Percentiles rank a stretch among this genome's conserved stretches.
These are phyloP conservation scores for Engystomops pustulosus DNA, from an alignment of 2,113 vertebrate genomes.

Conservation along the genomic window DNA sequence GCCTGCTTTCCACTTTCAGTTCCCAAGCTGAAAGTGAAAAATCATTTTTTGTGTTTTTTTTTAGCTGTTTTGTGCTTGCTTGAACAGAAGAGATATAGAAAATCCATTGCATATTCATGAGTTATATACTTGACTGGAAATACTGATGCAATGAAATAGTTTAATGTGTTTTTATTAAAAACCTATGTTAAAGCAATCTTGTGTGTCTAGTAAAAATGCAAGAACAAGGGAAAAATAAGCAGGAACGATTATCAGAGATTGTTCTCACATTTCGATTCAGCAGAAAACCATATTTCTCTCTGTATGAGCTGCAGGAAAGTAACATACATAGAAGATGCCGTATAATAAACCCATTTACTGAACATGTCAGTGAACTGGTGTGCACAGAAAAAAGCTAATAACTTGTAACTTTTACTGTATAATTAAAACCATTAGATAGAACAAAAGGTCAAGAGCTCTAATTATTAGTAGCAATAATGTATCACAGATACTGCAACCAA, in stretches of 20 bases:
- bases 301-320: neutral
- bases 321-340: neutral
- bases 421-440: too few relatives aligned
- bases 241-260: conserved; percentile 25
- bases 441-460: too few relatives aligned
- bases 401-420: too few relatives aligned
- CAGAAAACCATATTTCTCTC: neutral
- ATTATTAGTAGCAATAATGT: too few relatives aligned
- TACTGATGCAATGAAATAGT: conserved; percentile 37
- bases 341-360: neutral
- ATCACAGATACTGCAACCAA: too few relatives aligned
- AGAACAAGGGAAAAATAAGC: conserved; percentile 41
- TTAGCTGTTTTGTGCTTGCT: conserved; percentile 23
- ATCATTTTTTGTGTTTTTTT: neutral
- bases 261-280: neutral
- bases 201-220: conserved; percentile 47
- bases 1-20: conserved; percentile 1
- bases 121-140: conserved; percentile 45
- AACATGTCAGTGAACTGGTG: neutral
- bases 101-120: conserved; percentile 45
- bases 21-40: conserved; percentile 33
- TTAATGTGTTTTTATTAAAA: conserved; percentile 46
- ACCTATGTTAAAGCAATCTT: conserved; percentile 31
- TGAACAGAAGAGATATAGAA: conserved; percentile 46
- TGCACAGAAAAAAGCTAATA: neutral